Conservation (phyloP, 2,797 vertebrate genomes). For the Pantherophis vulpinus region DNA sequence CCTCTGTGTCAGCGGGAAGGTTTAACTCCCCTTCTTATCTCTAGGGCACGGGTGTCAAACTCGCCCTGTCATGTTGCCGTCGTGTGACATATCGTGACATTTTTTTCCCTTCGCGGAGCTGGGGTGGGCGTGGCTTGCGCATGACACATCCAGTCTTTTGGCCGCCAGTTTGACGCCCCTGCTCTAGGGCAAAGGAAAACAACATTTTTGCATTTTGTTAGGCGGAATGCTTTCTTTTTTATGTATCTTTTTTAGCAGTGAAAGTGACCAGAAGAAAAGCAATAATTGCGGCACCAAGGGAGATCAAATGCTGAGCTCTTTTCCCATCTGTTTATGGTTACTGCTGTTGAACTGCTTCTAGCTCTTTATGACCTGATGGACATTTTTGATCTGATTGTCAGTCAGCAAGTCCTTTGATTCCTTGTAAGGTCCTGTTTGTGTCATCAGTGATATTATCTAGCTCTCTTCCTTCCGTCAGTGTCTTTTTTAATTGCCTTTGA, state of each 20-base stretch:
- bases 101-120: no score
- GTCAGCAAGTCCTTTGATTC: background rate
- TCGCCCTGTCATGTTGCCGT: no score
- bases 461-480: background rate
- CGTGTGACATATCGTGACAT: no score
- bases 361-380: background rate
- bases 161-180: no score
- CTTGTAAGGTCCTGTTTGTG: background rate
- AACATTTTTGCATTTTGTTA: background rate
- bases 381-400: background rate
- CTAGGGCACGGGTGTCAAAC: background rate
- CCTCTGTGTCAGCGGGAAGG: background rate
- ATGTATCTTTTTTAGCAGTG: background rate
- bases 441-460: background rate
- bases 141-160: no score
- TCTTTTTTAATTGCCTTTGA: background rate
- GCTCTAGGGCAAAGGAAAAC: background rate
- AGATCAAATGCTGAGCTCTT: background rate
- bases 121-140: no score
- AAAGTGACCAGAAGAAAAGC: background rate
- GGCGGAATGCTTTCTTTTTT: background rate
- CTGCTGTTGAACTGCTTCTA: background rate
- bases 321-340: background rate
- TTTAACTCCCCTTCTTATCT: background rate
- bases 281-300: background rate